Evolutionary conservation across 1,140 invertebrate genomes (phyloP).

Genomic region (Carposina sasakii): DNA sequence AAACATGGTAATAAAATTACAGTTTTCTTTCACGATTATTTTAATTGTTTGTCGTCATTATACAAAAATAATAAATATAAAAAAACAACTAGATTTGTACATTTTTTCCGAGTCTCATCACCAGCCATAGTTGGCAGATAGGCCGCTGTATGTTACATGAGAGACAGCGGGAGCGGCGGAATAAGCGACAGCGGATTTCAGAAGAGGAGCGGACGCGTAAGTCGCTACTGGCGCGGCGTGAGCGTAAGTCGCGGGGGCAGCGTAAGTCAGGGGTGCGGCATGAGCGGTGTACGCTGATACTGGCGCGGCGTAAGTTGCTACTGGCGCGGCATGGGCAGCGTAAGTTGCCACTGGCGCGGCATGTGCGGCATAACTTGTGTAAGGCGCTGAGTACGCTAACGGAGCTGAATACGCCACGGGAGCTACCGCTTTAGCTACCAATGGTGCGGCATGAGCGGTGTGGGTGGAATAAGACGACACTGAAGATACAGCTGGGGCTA

Average conservation of each 20-base stretch:
- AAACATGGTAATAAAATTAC: too few species aligned
- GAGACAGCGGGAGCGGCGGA: constrained; percentile 36
- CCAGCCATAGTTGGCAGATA: constrained; percentile 38
- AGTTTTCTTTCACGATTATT: too few species aligned
- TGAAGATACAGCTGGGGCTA: constrained; percentile 50
- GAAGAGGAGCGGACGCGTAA: constrained; percentile 16
- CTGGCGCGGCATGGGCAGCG: constrained; percentile 20
- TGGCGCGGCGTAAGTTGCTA: constrained; percentile 24
- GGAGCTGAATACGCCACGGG: constrained; percentile 17
- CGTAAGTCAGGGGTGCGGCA: constrained; percentile 30
- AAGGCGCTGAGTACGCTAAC: not conserved
- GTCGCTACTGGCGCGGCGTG: constrained; percentile 1
- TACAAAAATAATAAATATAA: constrained; percentile 37
- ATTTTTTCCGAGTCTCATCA: constrained; percentile 29
- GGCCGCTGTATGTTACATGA: constrained; percentile 34
- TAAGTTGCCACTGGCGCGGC: constrained; percentile 26
- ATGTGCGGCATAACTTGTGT: too few species aligned
- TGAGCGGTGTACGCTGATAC: constrained; percentile 20
- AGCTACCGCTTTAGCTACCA: constrained; percentile 39
- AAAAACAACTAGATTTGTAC: constrained; percentile 34
- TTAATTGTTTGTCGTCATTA: constrained; percentile 28
- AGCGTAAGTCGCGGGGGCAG: constrained; percentile 10
- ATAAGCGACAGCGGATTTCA: constrained; percentile 31
- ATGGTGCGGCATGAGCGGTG: constrained; percentile 43
- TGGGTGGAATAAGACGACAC: constrained; percentile 50